Evolutionary conservation across 2,797 vertebrate species (phyloP).

Genomic region (Melanotaenia trifasciata): DNA sequence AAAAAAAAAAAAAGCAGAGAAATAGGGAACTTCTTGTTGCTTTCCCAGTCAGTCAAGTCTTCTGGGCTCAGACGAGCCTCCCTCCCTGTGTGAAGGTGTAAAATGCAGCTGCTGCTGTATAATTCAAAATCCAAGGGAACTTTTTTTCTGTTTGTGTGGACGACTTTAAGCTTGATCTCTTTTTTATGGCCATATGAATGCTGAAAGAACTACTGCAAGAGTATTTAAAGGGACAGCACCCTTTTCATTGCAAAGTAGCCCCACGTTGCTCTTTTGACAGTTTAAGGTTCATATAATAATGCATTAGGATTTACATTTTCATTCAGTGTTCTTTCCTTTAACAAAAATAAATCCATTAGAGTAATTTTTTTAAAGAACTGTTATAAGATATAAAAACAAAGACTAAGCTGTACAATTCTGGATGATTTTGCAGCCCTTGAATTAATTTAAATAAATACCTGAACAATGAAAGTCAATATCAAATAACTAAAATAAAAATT

Average conservation of each 20-base stretch:
- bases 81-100: slow-evolving; percentile 73
- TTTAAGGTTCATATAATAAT: neutral
- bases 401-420: neutral
- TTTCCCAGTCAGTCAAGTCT: slow-evolving; percentile 37
- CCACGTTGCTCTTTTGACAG: neutral
- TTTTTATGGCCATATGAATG: slow-evolving; percentile 77
- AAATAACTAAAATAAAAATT: neutral
- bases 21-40: slow-evolving; percentile 58
- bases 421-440: neutral
- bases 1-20: slow-evolving; percentile 15
- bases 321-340: no score
- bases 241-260: slow-evolving; percentile 22
- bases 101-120: slow-evolving; percentile 73
- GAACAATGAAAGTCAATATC: neutral
- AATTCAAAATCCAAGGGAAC: slow-evolving; percentile 73
- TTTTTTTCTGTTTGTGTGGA: slow-evolving; percentile 68
- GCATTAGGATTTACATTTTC: neutral
- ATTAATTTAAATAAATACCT: slow-evolving; percentile 12
- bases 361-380: neutral
- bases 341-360: no score
- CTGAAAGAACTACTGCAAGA: slow-evolving; percentile 76
- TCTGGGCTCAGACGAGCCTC: slow-evolving; percentile 61
- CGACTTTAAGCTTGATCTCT: slow-evolving; percentile 74
- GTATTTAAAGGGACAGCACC: slow-evolving; percentile 81
- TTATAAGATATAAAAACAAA: neutral